Evolutionary conservation across 2,113 vertebrate genomes (phyloP).

Genomic region (Hippolais icterina): DNA sequence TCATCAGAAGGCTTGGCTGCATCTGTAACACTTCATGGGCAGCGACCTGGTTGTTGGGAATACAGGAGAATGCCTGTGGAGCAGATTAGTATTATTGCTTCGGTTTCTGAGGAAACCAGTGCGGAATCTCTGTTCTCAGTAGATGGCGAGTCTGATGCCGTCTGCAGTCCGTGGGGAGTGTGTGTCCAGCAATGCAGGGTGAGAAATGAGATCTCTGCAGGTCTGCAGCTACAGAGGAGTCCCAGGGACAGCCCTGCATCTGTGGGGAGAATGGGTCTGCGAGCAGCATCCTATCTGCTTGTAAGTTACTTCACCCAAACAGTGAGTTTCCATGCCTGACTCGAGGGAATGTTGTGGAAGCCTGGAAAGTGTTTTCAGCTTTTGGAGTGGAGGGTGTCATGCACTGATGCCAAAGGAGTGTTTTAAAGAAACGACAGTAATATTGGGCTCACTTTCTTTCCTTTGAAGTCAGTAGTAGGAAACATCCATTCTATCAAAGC

Average conservation of each 20-base stretch:
- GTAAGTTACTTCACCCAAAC: neutral
- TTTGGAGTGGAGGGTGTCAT: neutral
- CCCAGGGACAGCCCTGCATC: neutral
- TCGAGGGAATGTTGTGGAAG: neutral
- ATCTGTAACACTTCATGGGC: neutral
- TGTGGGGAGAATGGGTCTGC: neutral
- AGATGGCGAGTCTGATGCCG: neutral
- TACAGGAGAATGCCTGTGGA: neutral
- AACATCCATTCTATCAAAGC: conserved; percentile 10
- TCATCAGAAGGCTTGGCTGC: neutral
- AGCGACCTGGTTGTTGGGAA: neutral
- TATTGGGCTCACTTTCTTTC: conserved; percentile 5
- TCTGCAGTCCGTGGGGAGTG: neutral
- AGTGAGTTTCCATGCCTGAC: neutral
- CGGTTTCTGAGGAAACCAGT: conserved; percentile 41
- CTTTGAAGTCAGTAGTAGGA: conserved; percentile 36
- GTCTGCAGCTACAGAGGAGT: neutral
- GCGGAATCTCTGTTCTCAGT: neutral
- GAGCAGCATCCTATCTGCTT: neutral
- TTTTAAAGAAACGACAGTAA: neutral
- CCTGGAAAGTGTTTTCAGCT: conserved; percentile 37
- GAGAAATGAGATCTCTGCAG: neutral
- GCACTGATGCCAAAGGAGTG: conserved; percentile 14
- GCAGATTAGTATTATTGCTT: neutral
- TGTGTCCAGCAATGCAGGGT: neutral